Conservation (phyloP, 2,797 vertebrate genomes). For the Nannoperca obscura region DNA sequence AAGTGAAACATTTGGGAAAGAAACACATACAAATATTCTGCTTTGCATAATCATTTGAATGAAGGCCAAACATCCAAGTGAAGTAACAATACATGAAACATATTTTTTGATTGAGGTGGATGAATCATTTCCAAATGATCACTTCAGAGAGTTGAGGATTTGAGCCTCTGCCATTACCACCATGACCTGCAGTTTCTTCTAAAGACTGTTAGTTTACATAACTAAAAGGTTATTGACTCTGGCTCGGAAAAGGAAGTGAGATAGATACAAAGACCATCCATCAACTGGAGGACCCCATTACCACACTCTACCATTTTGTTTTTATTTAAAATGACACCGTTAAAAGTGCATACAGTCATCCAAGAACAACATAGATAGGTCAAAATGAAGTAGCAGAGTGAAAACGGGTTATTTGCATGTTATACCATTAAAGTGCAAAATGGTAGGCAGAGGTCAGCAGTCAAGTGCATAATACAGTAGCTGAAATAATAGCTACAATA, state of each 20-base stretch:
- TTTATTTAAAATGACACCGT: slow-evolving; percentile 38
- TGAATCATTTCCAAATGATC: slow-evolving; percentile 1
- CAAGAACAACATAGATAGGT: slow-evolving; percentile 32
- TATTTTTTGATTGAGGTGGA: too few species aligned
- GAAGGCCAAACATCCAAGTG: neutral
- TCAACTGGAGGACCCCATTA: slow-evolving; percentile 25
- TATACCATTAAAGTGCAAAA: slow-evolving; percentile 29
- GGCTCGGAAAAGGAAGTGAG: neutral
- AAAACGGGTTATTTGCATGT: slow-evolving; percentile 43
- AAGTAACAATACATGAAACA: neutral
- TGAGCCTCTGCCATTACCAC: slow-evolving; percentile 3
- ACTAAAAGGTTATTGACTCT: slow-evolving; percentile 20
- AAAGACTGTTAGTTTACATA: slow-evolving; percentile 8
- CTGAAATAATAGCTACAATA: slow-evolving; percentile 27
- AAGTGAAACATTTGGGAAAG: too few species aligned
- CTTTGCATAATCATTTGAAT: neutral
- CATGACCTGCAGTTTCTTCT: slow-evolving; percentile 29
- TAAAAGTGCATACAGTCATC: slow-evolving; percentile 25
- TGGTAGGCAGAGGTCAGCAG: slow-evolving; percentile 36
- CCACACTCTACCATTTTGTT: slow-evolving; percentile 10
- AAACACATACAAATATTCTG: neutral
- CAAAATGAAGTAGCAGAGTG: slow-evolving; percentile 10
- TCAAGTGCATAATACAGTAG: slow-evolving; percentile 30
- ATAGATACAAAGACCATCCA: slow-evolving; percentile 36
- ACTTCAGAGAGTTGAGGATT: slow-evolving; percentile 15